These are phyloP conservation scores for Phoebastria nigripes DNA, from an alignment of 2,797 vertebrate genomes.

Conservation along the genomic window DNA sequence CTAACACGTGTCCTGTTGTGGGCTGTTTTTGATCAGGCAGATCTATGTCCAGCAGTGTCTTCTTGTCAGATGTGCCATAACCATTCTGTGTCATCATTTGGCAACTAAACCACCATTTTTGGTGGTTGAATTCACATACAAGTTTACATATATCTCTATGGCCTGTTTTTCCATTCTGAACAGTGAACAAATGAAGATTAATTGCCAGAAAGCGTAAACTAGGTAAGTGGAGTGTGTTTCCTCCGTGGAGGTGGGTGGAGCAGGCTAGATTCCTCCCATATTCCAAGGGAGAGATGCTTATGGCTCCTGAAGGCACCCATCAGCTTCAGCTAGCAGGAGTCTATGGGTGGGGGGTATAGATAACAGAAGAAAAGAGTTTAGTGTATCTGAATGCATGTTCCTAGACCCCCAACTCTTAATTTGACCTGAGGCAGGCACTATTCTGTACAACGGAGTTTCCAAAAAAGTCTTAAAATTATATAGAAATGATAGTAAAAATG, in stretches of 20 bases:
- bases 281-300: neutral
- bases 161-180: neutral
- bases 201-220: accelerated
- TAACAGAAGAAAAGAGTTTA: neutral
- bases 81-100: neutral
- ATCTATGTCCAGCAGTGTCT: neutral
- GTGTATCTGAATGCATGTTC: neutral
- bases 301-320: neutral
- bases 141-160: neutral
- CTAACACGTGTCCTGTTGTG: accelerated
- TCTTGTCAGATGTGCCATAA: neutral
- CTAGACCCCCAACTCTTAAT: neutral
- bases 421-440: neutral
- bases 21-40: neutral
- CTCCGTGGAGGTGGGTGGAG: neutral
- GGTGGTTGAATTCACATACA: neutral
- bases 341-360: accelerated
- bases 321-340: neutral
- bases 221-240: neutral
- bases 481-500: neutral
- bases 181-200: neutral
- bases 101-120: neutral
- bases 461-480: neutral
- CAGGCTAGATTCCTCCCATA: neutral
- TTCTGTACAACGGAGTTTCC: neutral